Evolutionary conservation across 2,888 invertebrate species (phyloP), one percentile per base, ranked within the genome.

Genomic region (Alviniconcha strummeri): DNA sequence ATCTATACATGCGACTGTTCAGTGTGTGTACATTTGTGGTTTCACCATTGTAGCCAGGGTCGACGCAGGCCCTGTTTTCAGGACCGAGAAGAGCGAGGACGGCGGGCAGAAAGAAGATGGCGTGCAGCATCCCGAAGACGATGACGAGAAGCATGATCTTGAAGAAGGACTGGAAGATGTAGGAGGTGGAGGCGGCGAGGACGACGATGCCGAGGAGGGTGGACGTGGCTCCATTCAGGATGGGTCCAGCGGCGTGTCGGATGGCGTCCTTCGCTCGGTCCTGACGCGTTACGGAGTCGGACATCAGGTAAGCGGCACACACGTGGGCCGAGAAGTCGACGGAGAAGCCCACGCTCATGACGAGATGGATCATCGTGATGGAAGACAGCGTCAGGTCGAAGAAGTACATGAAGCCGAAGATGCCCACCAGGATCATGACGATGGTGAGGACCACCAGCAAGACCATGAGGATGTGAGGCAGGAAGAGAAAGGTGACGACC

Each of bases 271-370:
- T 56, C 17, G 81, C 72, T 57, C 81, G 81, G 13, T 83, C 87
- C 5, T 87, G 76, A 69, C 88, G 78, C 17, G 81, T 82, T 52
- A 19, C n/a, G 8, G 84, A 72, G 0, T 87, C 15, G 57, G 81
- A 72, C 13, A 71, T 52, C 5, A 57, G 56, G 19, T 85, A 91
- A 1, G 90, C 89, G 71, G 90, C 87, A n/a, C 89, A 89, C 15
- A 90, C 88, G 80, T 91, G 90, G 6, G 89, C 90, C n/a, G 88
- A 88, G 81, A 89, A 90, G 82, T 91, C 92, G 9, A 91, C 91
- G 55, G 91, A 90, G 86, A 92, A 91, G 1, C 91, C 92, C 11
- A 92, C 89, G 64, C 90, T 90, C 89, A 92, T 91, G 55, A 92
- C 88, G 7, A 92, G 85, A 83, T 91, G 90, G 15, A 92, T 90